phyloP scores from a whole-genome alignment of 2,797 vertebrate species.

The Cheirogaleus major region DNA sequence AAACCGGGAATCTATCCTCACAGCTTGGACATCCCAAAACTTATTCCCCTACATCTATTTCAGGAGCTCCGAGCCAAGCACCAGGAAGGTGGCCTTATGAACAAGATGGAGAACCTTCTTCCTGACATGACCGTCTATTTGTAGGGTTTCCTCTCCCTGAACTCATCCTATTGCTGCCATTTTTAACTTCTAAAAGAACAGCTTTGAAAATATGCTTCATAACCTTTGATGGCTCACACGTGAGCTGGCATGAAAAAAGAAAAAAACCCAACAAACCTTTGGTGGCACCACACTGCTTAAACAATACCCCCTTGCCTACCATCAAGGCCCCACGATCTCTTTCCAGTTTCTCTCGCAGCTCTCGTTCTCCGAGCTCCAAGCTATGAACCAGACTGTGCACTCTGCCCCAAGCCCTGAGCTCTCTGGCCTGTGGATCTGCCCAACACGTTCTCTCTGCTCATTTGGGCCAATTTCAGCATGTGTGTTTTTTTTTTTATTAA shows the following conservation, averaged over 20 bases:
- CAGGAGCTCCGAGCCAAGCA: background rate
- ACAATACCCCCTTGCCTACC: background rate
- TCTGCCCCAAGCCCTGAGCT: background rate
- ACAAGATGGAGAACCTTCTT: background rate
- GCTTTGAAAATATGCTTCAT: background rate
- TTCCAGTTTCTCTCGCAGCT: background rate
- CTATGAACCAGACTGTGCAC: background rate
- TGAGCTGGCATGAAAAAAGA: background rate
- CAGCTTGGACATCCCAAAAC: background rate
- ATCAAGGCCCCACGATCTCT: accelerated
- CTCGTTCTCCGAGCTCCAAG: background rate
- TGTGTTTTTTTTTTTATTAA: background rate
- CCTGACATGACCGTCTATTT: background rate
- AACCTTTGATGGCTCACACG: background rate
- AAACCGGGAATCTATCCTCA: background rate
- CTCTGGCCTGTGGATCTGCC: background rate
- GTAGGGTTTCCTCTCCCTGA: background rate
- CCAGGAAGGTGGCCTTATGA: background rate
- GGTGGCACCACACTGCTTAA: background rate
- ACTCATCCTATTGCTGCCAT: background rate
- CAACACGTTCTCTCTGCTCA: background rate
- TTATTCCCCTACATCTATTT: background rate
- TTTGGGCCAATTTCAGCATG: background rate
- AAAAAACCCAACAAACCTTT: background rate
- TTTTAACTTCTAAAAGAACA: background rate